Evolutionary conservation across 2,113 vertebrate species (phyloP), one percentile per base, ranked within the genome.

Genomic region (Pavo muticus): DNA sequence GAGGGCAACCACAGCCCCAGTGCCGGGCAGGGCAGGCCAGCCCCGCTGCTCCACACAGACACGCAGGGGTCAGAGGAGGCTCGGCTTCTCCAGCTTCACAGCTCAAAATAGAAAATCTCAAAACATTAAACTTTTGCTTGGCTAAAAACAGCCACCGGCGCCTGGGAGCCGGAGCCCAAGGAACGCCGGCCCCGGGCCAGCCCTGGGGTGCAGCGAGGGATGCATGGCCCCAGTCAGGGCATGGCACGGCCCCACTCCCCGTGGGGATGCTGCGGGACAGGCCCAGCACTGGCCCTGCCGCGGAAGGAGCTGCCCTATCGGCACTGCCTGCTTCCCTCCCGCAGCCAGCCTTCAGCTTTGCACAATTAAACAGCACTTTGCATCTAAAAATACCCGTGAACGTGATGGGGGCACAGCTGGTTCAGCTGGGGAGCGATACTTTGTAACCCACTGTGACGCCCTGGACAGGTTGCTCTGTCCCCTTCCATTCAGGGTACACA

Each of bases 21-120:
- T 59, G 14, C 98, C 98, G 5, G 95, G 96, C n/a, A 99, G 76
- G 72, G 95, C 87, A 19, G 97, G 97, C 39, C 40, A 75, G 23
- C 23, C 78, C 52, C 68, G 92, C 6, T 96, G 3, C 37, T 88
- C 64, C 1, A 0, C 20, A 18, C 74, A 71, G 63, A 74, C 95
- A 94, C 72, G 40, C 29, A 0, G 39, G 82, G 67, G 84, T 68
- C 74, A 79, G 85, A 70, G 83, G 79, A 94, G 32, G 59, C 39
- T 91, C 83, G 21, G 47, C 56, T 96, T 95, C 76, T 93, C 93
- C 79, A 93, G 92, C 79, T 96, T 96, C 59, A n/a, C 39, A 10
- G 60, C 95, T 86, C 79, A 96, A 95, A 96, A 95, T 96, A 96
- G 95, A 96, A 96, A 95, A 90, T 77, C 85, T 96, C 93, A 95